Base-by-base conservation (phyloP, 2,113 vertebrate genomes). In the Planiliza haematocheilus region DNA sequence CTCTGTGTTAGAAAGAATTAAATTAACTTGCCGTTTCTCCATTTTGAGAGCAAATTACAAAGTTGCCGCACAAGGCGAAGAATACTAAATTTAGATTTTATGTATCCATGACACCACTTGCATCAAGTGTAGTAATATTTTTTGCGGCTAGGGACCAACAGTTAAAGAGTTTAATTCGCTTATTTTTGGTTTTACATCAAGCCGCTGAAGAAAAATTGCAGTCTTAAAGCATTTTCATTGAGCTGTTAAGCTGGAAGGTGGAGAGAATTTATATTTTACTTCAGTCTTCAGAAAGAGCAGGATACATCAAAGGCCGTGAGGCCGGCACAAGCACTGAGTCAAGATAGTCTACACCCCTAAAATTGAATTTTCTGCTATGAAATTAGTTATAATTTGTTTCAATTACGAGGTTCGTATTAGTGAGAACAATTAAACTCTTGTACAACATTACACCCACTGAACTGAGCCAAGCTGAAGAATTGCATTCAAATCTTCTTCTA, bases 91-190 rank as follows among this genome's bases (percentile, higher is more conserved):
- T 57, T 2, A 72, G 50, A 63, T 68, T 21, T 61, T 14, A 49
- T 49, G n/a, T 48, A 37, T 66, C 62, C 30, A 21, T 57, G 56
- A 74, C 51, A 49, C 18, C 14, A 61, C 12, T 58, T 65, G 36
- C 10, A 39, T 49, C 18, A 56, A 53, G 59, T 59, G 43, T n/a
- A 24, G 51, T 10, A 45, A 14, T 39, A 16, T 46, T 8, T 38
- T 30, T 41, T 30, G 20, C 72, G 41, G 34, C 30, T n/a, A 3
- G 1, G 17, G 46, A 37, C 34, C 16, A 20, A 30, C 12, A 38
- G 37, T 67, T 67, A 12, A 53, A n/a, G 39, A 16, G 30, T n/a
- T 6, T 56, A 21, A 63, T 46, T n/a, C 11, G 18, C 17, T 14
- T 55, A 24, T 45, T 37, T 46, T 55, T 48, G 5, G 36, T 10